Evolutionary conservation across 1,140 invertebrate genomes (phyloP).

Genomic region (Eupristina koningsbergeri): DNA sequence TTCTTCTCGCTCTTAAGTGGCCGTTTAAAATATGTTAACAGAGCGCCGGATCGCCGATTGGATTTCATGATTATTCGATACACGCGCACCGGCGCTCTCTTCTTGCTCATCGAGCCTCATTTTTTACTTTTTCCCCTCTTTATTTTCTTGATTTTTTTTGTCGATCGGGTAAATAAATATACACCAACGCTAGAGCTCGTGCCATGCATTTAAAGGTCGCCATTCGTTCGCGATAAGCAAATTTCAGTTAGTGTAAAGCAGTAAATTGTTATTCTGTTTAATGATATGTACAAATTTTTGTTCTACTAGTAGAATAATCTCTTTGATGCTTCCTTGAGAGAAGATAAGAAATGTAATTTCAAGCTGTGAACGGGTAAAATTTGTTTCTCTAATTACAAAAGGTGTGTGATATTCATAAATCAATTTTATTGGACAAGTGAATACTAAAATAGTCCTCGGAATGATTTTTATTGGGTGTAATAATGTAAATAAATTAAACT

Average conservation of each 20-base stretch:
- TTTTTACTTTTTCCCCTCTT: neutral
- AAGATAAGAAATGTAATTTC: conserved; percentile 12
- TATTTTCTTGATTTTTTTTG: neutral
- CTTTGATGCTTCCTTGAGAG: neutral
- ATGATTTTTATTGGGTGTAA: neutral
- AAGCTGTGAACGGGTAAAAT: neutral
- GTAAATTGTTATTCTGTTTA: neutral
- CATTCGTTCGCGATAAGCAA: conserved; percentile 31
- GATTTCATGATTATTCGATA: conserved; percentile 39
- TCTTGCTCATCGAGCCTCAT: neutral
- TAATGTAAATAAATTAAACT: neutral
- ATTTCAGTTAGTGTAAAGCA: conserved; percentile 21
- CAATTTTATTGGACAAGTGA: conserved; percentile 9
- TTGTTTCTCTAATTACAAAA: neutral
- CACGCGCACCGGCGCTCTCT: conserved; percentile 20
- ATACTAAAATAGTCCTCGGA: neutral
- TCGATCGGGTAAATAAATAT: neutral
- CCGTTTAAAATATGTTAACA: conserved; percentile 44
- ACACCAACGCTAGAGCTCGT: neutral
- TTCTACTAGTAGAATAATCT: neutral
- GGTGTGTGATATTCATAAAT: neutral
- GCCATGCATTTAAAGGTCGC: conserved; percentile 39
- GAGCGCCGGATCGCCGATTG: conserved; percentile 37
- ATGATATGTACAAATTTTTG: neutral
- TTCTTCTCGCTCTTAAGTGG: conserved; percentile 21